Evolutionary conservation across 2,888 invertebrate species (phyloP).

Genomic region (Macrosoma leucophasiata): DNA sequence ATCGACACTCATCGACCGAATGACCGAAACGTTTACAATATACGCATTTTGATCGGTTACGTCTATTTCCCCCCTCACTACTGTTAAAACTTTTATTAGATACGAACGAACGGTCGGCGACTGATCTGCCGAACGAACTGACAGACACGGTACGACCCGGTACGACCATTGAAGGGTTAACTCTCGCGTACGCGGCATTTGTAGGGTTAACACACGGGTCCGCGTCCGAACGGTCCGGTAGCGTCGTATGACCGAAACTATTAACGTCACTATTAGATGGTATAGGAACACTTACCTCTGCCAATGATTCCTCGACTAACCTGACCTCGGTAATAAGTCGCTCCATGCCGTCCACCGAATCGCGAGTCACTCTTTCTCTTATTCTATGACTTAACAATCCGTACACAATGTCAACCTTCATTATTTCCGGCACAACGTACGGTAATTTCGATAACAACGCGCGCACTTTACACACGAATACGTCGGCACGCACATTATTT

Average conservation of each 20-base stretch:
- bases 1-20: slow-evolving; percentile 1
- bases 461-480: neutral
- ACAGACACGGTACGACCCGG: too few species aligned
- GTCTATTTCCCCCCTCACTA: too few species aligned
- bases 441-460: slow-evolving; percentile 8
- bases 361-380: slow-evolving; percentile 16
- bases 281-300: slow-evolving; percentile 5
- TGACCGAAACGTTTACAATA: slow-evolving; percentile 12
- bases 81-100: too few species aligned
- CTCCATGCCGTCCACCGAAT: slow-evolving; percentile 6
- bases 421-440: neutral
- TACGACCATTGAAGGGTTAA: too few species aligned
- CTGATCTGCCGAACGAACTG: too few species aligned
- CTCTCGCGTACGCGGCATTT: too few species aligned
- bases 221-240: too few species aligned
- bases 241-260: neutral
- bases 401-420: slow-evolving; percentile 22
- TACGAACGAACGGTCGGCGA: too few species aligned
- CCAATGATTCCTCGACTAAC: slow-evolving; percentile 14
- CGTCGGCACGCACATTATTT: slow-evolving; percentile 11
- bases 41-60: too few species aligned
- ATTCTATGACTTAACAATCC: slow-evolving; percentile 21
- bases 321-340: slow-evolving; percentile 16
- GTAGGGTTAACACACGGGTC: too few species aligned
- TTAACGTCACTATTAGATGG: neutral